phyloP scores from a whole-genome alignment of 2,113 vertebrate species.

The Melospiza melodia region DNA sequence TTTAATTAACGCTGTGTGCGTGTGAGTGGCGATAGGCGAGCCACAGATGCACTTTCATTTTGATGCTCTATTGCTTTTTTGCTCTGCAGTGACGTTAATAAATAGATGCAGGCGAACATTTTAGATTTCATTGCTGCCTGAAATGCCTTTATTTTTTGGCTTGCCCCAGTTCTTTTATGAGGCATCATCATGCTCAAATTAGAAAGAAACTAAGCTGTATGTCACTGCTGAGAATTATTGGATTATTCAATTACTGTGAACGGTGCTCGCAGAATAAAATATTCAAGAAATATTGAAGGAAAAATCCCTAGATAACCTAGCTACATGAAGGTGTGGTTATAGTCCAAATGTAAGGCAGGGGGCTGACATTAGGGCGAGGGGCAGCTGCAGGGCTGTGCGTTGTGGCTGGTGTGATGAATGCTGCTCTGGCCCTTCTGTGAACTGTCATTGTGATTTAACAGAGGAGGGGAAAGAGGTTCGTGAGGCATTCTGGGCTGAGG shows the following conservation, averaged over 20 bases:
- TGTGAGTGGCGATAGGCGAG: not conserved
- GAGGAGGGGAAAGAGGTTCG: not conserved
- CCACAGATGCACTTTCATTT: not conserved
- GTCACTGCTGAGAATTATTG: constrained; percentile 37
- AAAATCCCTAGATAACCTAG: constrained; percentile 9
- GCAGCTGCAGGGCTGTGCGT: not conserved
- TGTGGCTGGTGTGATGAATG: not conserved
- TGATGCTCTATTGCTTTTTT: constrained; percentile 13
- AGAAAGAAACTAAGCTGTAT: constrained; percentile 14
- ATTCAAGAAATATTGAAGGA: constrained; percentile 25
- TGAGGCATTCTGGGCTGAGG: not conserved
- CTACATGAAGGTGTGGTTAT: not conserved
- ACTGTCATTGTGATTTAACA: not conserved
- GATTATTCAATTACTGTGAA: constrained; percentile 59
- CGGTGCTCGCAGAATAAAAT: not conserved
- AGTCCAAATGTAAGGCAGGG: not conserved
- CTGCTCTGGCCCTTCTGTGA: not conserved
- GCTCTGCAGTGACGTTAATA: constrained; percentile 4
- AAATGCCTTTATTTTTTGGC: constrained; percentile 41
- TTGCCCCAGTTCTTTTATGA: constrained; percentile 23
- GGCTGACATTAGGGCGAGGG: not conserved
- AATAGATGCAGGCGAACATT: constrained; percentile 26
- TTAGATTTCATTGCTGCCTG: not conserved
- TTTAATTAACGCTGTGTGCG: not conserved
- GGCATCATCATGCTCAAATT: constrained; percentile 11